Percentiles rank a stretch among this genome's conserved stretches.
phyloP scores from a whole-genome alignment of 2,797 vertebrate genomes.

The Enteromius treurensis region DNA sequence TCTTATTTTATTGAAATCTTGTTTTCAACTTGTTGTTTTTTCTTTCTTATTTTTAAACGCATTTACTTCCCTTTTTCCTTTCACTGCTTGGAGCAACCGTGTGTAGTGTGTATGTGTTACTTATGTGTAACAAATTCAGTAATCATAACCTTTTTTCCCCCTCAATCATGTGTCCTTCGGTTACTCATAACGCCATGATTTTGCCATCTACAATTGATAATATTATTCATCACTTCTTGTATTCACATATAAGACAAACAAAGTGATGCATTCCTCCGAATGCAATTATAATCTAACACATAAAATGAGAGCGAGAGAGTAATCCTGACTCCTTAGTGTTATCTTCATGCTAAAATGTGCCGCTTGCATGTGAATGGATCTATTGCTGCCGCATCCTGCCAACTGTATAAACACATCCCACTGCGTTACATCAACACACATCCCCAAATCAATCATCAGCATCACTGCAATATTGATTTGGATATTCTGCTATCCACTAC shows the following conservation, averaged over 20 bases:
- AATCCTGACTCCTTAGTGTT: conserved; percentile 15
- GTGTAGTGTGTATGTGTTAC: neutral
- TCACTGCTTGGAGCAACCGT: neutral
- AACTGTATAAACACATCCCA: neutral
- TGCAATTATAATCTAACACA: conserved; percentile 29
- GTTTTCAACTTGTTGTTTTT: neutral
- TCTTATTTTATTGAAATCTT: neutral
- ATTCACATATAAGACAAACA: conserved; percentile 23
- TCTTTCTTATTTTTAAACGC: neutral
- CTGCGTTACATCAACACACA: neutral
- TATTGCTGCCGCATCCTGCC: neutral
- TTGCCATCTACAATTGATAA: conserved; percentile 32
- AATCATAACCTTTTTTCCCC: conserved; percentile 7
- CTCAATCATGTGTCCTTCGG: conserved; percentile 9
- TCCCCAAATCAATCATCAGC: neutral
- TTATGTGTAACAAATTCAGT: neutral
- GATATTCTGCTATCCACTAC: neutral
- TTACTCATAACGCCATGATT: conserved; percentile 28
- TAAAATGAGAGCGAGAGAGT: conserved; percentile 12
- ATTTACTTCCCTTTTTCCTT: conserved; percentile 5
- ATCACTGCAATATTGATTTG: no score
- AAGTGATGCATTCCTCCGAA: conserved; percentile 13
- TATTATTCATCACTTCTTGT: conserved; percentile 39
- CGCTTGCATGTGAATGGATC: neutral
- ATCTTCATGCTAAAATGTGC: neutral